A percentile compares a stretch with the other conserved stretches of the same genome.
Evolutionary conservation across 64 coral and sea anemone species (phyloP).

Genomic region (Porites lutea): DNA sequence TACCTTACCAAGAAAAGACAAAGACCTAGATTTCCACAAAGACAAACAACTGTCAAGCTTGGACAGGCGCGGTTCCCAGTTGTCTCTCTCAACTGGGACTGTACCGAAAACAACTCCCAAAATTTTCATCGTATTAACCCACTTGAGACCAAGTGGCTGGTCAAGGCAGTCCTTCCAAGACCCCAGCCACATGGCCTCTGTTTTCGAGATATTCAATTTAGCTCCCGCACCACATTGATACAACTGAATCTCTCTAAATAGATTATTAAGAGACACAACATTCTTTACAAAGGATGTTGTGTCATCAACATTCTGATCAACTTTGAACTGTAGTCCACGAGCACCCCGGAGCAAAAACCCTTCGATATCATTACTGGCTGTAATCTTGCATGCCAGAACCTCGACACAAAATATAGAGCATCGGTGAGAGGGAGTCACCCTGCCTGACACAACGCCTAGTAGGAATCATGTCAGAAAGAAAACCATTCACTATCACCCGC

Average conservation of each 20-base stretch:
- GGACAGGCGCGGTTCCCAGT: background rate
- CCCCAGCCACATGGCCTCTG: slow-evolving; percentile 31
- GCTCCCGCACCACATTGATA: background rate
- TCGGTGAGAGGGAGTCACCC: background rate
- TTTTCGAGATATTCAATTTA: background rate
- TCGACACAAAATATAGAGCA: background rate
- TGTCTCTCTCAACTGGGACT: background rate
- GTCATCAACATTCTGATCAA: background rate
- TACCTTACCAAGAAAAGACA: background rate
- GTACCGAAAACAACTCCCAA: slow-evolving; percentile 5
- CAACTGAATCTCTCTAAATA: background rate
- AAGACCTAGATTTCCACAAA: slow-evolving; percentile 1
- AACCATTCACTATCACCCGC: background rate
- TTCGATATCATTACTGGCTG: background rate
- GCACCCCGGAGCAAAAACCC: background rate
- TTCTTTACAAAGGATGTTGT: background rate
- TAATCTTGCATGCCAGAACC: background rate
- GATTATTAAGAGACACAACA: background rate
- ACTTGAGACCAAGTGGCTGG: background rate
- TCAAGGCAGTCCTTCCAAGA: background rate
- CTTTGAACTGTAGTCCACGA: background rate
- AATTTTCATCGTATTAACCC: slow-evolving; percentile 1
- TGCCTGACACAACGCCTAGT: background rate
- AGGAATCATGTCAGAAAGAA: background rate
- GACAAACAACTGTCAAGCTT: background rate